Percentiles rank a stretch among this genome's conserved stretches.
Conservation (phyloP, 2,113 vertebrate species). For the Oncorhynchus masou region DNA sequence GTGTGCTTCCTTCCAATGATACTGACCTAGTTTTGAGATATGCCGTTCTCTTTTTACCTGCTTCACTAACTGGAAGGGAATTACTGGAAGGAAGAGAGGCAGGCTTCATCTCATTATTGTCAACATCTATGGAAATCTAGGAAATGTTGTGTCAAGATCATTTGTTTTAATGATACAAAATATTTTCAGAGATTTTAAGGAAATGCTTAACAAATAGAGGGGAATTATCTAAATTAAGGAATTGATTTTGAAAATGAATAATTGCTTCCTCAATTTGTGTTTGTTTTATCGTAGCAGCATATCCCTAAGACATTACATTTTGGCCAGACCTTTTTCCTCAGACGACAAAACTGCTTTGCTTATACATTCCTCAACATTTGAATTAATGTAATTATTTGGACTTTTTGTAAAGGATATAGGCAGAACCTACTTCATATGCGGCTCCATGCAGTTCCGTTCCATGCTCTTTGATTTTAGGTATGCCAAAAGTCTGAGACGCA, state of each 20-base stretch:
- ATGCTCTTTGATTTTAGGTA: slow-evolving; percentile 59
- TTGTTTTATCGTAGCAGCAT: slow-evolving; percentile 12
- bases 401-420: slow-evolving; percentile 26
- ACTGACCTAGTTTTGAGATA: slow-evolving; percentile 57
- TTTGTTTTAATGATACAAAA: slow-evolving; percentile 12
- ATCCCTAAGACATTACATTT: slow-evolving; percentile 12
- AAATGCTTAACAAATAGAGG: slow-evolving; percentile 7
- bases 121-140: background rate
- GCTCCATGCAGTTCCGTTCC: slow-evolving; percentile 46
- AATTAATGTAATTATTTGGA: slow-evolving; percentile 62
- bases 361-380: slow-evolving; percentile 36
- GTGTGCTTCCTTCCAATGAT: slow-evolving; percentile 42
- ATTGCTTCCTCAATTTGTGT: background rate
- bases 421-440: slow-evolving; percentile 48
- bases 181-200: slow-evolving; percentile 6
- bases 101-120: background rate
- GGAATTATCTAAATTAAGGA: slow-evolving; percentile 1
- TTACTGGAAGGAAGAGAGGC: background rate
- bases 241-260: slow-evolving; percentile 16
- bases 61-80: background rate
- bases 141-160: background rate
- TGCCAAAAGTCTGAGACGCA: slow-evolving; percentile 47
- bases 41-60: slow-evolving; percentile 22
- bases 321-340: slow-evolving; percentile 42
- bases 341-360: slow-evolving; percentile 14